These are phyloP conservation scores for Gorsachius magnificus DNA, from an alignment of 2,797 vertebrate species.

Conservation along the genomic window DNA sequence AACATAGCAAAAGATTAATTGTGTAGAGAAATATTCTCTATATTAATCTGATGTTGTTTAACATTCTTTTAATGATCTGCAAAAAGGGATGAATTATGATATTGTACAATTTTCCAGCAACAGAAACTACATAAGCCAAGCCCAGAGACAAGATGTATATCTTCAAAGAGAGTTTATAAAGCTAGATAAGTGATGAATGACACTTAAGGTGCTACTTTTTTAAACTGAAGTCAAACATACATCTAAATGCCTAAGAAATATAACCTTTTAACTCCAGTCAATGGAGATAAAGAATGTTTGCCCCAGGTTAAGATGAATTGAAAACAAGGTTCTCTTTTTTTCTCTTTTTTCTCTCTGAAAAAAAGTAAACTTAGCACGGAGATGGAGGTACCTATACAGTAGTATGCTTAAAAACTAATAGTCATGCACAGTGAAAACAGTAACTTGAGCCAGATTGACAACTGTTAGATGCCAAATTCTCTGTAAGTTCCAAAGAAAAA, in stretches of 20 bases:
- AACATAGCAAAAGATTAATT: neutral
- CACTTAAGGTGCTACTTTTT: neutral
- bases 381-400: neutral
- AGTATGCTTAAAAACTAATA: neutral
- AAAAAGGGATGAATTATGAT: neutral
- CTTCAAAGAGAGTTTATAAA: neutral
- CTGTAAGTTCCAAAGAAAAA: neutral
- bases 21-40: neutral
- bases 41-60: neutral
- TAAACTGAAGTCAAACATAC: neutral
- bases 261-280: neutral
- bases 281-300: neutral
- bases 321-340: neutral
- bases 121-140: neutral
- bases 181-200: neutral
- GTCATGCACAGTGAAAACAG: neutral
- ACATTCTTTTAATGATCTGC: constrained; percentile 2
- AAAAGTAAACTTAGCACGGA: neutral
- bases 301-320: neutral
- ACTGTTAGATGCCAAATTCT: neutral
- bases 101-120: neutral
- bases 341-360: neutral
- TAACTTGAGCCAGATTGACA: neutral
- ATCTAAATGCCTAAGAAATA: neutral
- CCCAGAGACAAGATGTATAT: neutral